Evolutionary conservation across 2,797 vertebrate genomes (phyloP), one percentile per base, ranked within the genome.

Genomic region (Propithecus deckenii): DNA sequence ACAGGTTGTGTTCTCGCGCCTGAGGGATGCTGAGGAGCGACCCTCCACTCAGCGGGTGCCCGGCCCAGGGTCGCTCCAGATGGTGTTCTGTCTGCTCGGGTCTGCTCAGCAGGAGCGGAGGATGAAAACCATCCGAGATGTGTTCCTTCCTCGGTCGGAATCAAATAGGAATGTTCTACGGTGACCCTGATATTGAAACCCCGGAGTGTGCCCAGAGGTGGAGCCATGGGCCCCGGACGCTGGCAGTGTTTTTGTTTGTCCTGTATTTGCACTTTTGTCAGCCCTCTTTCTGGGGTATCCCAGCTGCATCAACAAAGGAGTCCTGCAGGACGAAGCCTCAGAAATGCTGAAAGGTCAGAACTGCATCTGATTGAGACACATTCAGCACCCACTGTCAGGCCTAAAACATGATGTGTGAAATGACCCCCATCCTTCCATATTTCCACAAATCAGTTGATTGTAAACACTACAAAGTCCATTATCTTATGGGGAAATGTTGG

Each of bases 301-400:
- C 97, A 98, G 97, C 97, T 97, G 96, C 71, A 69, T 94, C 96
- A 97, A 97, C 97, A 98, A 55, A 55, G 46, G 22, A n/a, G 55
- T 18, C 67, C 63, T 48, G 88, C 5, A 38, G 71, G 85, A 48
- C 18, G 3, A 55, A 79, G 50, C 69, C 0, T 86, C 75, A 32
- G 72, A 50, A 74, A 55, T 1, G 50, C 86, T 17, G 65, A 55
- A 28, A 28, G 38, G 61, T 32, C 92, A 59, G 76, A 23, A 14
- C 35, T 0, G 1, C 1, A 2, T 67, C 81, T 8, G 50, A n/a
- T 28, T 1, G 0, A 3, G 13, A 10, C 1, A 12, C 8, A 1
- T 22, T 18, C 4, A 1, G 50, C 32, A 13, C 72, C 46, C 25
- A 2, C 32, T 1, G 0, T 55, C n/a, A 1, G 10, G 25, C n/a